Conservation (phyloP, 2,113 vertebrate genomes). For the Herpailurus yagouaroundi region DNA sequence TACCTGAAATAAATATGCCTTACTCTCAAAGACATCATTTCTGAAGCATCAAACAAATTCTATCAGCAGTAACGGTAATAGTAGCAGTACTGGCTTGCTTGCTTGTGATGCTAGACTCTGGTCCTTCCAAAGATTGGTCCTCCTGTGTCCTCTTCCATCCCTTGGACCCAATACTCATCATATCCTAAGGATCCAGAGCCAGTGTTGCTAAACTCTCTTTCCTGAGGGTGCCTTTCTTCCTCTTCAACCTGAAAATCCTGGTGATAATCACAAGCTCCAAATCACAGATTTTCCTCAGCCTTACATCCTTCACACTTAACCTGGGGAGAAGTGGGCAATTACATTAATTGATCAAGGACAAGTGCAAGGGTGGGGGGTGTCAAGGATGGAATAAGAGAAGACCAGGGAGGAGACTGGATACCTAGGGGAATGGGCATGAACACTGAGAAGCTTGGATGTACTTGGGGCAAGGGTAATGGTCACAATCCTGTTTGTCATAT, state of each 20-base stretch:
- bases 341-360: not conserved
- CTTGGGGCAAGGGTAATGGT: not conserved
- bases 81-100: not conserved
- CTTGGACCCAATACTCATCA: not conserved
- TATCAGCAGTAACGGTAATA: not conserved
- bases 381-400: not conserved
- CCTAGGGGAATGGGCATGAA: not conserved
- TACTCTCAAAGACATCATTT: not conserved
- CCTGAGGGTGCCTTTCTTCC: not conserved
- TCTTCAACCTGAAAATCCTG: not conserved
- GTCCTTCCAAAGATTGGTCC: not conserved
- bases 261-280: not conserved
- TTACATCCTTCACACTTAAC: not conserved
- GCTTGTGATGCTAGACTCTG: not conserved
- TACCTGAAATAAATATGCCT: not conserved
- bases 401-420: not conserved
- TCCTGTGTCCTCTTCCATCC: not conserved
- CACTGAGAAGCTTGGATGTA: not conserved
- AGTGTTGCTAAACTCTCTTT: not conserved
- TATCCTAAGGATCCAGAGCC: not conserved
- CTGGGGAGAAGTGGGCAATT: not conserved
- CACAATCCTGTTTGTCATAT: not conserved
- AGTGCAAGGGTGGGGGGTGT: not conserved
- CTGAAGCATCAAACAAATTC: not conserved
- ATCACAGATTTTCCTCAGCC: not conserved